Percentiles rank a stretch among this genome's conserved stretches.
Evolutionary conservation across 2,888 invertebrate genomes (phyloP).

Genomic region (Euproctis similis): DNA sequence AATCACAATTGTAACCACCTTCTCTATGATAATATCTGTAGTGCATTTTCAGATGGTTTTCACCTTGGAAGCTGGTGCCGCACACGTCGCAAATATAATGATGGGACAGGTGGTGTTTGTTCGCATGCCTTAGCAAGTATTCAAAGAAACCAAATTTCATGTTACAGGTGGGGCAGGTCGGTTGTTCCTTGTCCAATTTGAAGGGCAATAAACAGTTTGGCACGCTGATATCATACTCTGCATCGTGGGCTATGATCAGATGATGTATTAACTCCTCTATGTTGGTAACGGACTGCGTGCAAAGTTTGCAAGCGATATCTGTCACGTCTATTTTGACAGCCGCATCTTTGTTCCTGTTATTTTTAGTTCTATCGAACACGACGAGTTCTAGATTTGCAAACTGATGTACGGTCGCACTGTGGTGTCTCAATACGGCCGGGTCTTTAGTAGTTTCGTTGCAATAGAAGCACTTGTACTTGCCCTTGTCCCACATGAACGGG

Average conservation of each 20-base stretch:
- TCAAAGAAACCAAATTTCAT: slow-evolving; percentile 64
- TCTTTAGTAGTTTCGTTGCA: slow-evolving; percentile 59
- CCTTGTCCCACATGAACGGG: slow-evolving; percentile 65
- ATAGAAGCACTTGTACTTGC: slow-evolving; percentile 59
- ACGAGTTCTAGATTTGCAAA: slow-evolving; percentile 55
- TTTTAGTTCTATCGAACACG: slow-evolving; percentile 56
- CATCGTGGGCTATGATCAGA: slow-evolving; percentile 63
- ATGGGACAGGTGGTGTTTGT: slow-evolving; percentile 61
- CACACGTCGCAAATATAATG: slow-evolving; percentile 67
- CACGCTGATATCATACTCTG: slow-evolving; percentile 58
- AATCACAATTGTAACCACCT: slow-evolving; percentile 58
- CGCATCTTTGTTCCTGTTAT: slow-evolving; percentile 61
- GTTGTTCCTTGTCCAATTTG: slow-evolving; percentile 54
- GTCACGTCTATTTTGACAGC: slow-evolving; percentile 66
- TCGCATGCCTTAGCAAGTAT: slow-evolving; percentile 58
- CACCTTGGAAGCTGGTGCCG: slow-evolving; percentile 66
- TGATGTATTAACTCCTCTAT: slow-evolving; percentile 62
- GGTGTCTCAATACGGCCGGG: slow-evolving; percentile 43
- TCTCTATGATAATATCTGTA: slow-evolving; percentile 62
- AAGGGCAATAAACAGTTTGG: slow-evolving; percentile 64
- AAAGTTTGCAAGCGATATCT: slow-evolving; percentile 52
- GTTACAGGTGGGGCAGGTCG: slow-evolving; percentile 58
- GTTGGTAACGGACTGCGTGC: slow-evolving; percentile 36
- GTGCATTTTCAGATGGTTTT: slow-evolving; percentile 67
- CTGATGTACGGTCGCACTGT: slow-evolving; percentile 44